Evolutionary conservation across 37 sponge, comb jelly and placozoan species (phyloP).

Genomic region (Aphrocallistes beatrix): DNA sequence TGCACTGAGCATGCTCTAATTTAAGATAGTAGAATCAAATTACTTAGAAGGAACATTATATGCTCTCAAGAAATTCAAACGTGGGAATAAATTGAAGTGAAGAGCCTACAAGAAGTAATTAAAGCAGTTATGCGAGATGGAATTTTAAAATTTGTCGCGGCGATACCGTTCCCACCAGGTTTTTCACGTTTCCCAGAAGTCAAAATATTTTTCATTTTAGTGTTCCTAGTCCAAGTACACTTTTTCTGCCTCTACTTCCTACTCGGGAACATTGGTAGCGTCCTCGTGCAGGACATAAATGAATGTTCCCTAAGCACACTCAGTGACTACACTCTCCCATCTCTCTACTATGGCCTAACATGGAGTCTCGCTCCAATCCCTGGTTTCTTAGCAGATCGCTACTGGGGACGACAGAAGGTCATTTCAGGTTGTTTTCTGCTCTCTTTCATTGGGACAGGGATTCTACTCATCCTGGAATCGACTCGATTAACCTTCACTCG

Average conservation of each 20-base stretch:
- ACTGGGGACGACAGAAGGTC: constrained; percentile 3
- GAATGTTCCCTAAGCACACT: background rate
- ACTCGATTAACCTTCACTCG: background rate
- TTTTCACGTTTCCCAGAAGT: background rate
- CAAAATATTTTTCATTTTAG: background rate
- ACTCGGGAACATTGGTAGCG: background rate
- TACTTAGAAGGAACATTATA: too few species aligned
- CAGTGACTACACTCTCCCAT: background rate
- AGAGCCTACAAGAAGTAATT: too few species aligned
- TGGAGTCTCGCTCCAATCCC: background rate
- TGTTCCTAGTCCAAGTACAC: constrained; percentile 3
- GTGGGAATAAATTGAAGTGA: too few species aligned
- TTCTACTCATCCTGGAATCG: background rate
- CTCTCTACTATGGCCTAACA: background rate
- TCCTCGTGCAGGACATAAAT: background rate
- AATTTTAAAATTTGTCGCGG: background rate
- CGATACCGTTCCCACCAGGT: background rate
- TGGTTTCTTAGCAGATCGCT: background rate
- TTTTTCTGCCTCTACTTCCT: background rate
- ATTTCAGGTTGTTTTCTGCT: constrained; percentile 9
- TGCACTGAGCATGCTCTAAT: too few species aligned
- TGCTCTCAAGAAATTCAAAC: too few species aligned
- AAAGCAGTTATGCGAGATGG: too few species aligned
- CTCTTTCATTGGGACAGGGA: background rate
- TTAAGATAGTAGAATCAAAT: too few species aligned